Evolutionary conservation across 2,888 invertebrate genomes (phyloP).

Genomic region (Bibio marci): DNA sequence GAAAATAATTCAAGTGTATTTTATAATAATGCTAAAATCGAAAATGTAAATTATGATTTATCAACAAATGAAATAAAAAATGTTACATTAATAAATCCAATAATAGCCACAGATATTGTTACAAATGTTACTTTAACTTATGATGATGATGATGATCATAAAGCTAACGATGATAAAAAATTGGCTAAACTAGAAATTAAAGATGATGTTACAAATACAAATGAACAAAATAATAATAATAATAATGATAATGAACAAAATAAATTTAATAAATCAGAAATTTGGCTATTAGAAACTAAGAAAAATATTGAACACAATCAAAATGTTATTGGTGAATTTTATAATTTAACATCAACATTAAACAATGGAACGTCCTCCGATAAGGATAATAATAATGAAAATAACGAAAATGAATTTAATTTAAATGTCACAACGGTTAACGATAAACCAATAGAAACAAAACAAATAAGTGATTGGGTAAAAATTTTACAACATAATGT

Average conservation of each 20-base stretch:
- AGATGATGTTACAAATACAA: not conserved
- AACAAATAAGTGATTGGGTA: slow-evolving; percentile 9
- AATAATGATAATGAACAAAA: too few relatives aligned
- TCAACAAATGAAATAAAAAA: slow-evolving; percentile 9
- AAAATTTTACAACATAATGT: slow-evolving; percentile 10
- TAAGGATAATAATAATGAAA: slow-evolving; percentile 8
- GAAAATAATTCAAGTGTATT: not conserved
- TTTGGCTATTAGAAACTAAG: slow-evolving; percentile 23
- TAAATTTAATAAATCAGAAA: slow-evolving; percentile 17
- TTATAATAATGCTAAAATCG: not conserved
- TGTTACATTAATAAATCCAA: not conserved
- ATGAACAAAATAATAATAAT: not conserved
- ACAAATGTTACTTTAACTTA: too few relatives aligned
- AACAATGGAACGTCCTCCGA: too few relatives aligned
- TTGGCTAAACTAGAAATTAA: slow-evolving; percentile 1
- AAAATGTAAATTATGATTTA: slow-evolving; percentile 7
- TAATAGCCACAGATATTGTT: not conserved
- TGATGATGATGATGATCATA: not conserved
- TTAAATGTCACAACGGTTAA: not conserved
- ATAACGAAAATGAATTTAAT: slow-evolving; percentile 2
- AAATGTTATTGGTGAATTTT: not conserved
- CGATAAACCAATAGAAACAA: slow-evolving; percentile 4
- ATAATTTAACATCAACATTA: slow-evolving; percentile 5
- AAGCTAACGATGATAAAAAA: not conserved
- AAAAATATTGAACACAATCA: slow-evolving; percentile 15